These are phyloP conservation scores for Morpho helenor DNA, from an alignment of 2,888 invertebrate species.

Conservation along the genomic window DNA sequence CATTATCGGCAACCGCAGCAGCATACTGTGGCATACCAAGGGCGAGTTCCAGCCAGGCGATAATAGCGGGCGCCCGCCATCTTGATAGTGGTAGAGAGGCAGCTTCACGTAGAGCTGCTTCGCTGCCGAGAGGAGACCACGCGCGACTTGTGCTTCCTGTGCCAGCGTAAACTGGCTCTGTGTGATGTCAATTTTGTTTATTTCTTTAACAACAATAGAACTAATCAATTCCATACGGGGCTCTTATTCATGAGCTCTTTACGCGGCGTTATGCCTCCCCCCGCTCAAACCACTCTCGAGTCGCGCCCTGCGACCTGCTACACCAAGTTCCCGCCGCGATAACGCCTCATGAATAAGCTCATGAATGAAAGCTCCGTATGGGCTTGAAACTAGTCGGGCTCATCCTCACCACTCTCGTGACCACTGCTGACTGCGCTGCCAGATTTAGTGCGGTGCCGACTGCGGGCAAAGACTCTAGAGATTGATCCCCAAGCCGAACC, in stretches of 20 bases:
- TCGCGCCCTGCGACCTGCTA: no score
- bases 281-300: no score
- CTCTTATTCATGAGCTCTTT: no score
- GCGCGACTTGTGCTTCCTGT: slow-evolving; percentile 75
- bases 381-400: no score
- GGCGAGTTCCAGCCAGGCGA: slow-evolving; percentile 96
- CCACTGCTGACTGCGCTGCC: slow-evolving; percentile 81
- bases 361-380: no score
- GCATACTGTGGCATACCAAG: slow-evolving; percentile 97
- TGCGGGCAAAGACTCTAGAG: slow-evolving; percentile 92
- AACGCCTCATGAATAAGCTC: no score
- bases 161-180: slow-evolving; percentile 73
- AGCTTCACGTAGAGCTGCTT: slow-evolving; percentile 91
- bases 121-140: slow-evolving; percentile 85
- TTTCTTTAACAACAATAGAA: no score
- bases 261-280: no score
- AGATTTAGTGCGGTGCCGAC: slow-evolving; percentile 89
- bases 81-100: slow-evolving; percentile 91
- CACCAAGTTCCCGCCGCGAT: no score
- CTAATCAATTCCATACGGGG: no score
- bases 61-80: slow-evolving; percentile 95
- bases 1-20: slow-evolving; percentile 92
- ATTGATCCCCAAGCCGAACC: slow-evolving; percentile 95
- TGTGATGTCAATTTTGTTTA: background rate
- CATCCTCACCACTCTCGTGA: slow-evolving; percentile 81